phyloP scores from a whole-genome alignment of 1,140 invertebrate genomes.

The Dreissena polymorpha region DNA sequence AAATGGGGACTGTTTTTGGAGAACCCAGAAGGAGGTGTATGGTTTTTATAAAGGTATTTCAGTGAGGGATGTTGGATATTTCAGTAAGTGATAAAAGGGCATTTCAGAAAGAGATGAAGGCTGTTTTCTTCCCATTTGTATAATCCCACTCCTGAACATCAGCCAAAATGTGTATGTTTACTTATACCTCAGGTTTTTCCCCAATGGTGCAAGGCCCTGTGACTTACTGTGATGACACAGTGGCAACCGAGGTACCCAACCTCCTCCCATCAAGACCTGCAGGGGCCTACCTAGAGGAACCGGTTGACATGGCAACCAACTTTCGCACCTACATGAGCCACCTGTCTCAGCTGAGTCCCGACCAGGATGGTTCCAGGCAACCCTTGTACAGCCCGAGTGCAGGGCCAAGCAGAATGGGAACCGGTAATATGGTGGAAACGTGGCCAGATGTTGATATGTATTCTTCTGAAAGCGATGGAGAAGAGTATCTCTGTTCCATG shows the following conservation, averaged over 20 bases:
- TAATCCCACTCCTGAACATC: too few relatives aligned
- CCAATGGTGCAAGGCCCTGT: conserved; percentile 6
- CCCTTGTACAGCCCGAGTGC: conserved; percentile 16
- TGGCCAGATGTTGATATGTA: conserved; percentile 54
- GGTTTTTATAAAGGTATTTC: too few relatives aligned
- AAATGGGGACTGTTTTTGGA: too few relatives aligned
- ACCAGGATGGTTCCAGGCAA: conserved; percentile 30
- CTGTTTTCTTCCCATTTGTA: too few relatives aligned
- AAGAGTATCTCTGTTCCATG: conserved; percentile 8
- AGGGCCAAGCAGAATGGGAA: conserved; percentile 14
- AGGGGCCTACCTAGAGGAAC: neutral
- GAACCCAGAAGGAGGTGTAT: too few relatives aligned
- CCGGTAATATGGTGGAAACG: neutral
- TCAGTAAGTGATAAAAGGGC: too few relatives aligned
- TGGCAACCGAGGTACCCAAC: neutral
- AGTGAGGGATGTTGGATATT: too few relatives aligned
- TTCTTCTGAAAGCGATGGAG: conserved; percentile 58
- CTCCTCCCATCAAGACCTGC: too few relatives aligned
- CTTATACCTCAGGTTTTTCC: too few relatives aligned
- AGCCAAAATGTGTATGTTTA: too few relatives aligned
- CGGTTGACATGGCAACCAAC: conserved; percentile 60
- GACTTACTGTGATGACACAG: conserved; percentile 29
- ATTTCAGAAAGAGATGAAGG: too few relatives aligned
- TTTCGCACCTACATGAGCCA: conserved; percentile 71
- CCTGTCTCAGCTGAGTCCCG: conserved; percentile 62